Base-by-base conservation (phyloP, 2,888 invertebrate species). In the Teleiodes luculella region DNA sequence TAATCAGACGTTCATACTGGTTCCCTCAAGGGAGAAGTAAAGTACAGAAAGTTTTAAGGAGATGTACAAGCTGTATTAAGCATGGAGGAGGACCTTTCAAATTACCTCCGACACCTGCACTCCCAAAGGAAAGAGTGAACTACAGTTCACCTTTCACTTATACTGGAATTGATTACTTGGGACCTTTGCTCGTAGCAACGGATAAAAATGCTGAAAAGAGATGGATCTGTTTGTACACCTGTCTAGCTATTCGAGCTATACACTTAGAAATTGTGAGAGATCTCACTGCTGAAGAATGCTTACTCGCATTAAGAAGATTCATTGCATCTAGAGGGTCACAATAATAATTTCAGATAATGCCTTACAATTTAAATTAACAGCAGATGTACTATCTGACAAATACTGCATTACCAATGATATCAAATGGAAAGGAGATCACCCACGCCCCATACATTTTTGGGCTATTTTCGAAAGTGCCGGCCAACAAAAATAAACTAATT, bases 311-410 rank as follows among this genome's bases (percentile, higher is more conserved):
- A 4, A 31, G 57, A 37, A 6, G 59, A 24, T 47, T 59, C 7
- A 18, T 52, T 2, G 18, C 54, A 1, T 13, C 47, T 3, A 53
- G 56, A 52, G 47, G 48, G 3, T 13, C 47, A 24, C 59, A 13
- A 37, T 20, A 37, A 60, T 56, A 2, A 54, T 46, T 3, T 61
- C 59, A 2, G 61, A 61, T 20, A 61, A 61, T 18, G 59, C 61
- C 4, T 13, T 16, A 7, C 41, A 53, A 1, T 61, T 58, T 24
- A 61, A 59, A 24, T 37, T 61, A 7, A 54, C 51, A 7, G 24
- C 55, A 0, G 58, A 57, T n/a, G 54, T 61, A 10, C 5, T 61
- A 14, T 6, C 7, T 6, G 46, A 35, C 8, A 11, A 35, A 5
- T 57, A 59, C 11, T 61, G 61, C 36, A 28, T 52, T 11, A 28